Evolutionary conservation across 2,888 invertebrate genomes (phyloP).

Genomic region (Anthrax anthrax): DNA sequence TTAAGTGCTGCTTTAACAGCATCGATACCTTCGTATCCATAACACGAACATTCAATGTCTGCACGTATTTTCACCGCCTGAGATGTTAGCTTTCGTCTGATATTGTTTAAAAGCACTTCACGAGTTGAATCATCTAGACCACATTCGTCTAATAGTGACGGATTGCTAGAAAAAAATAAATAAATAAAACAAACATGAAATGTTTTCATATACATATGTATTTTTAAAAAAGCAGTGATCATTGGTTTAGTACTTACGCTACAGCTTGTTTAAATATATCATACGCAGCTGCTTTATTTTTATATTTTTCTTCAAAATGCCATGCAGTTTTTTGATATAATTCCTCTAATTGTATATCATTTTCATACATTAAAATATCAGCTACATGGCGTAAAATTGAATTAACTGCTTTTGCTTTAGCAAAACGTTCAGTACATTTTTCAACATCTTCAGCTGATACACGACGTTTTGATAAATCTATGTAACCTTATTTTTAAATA

Average conservation of each 20-base stretch:
- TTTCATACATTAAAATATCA: constrained; percentile 80
- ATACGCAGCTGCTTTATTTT: constrained; percentile 89
- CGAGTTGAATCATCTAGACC: constrained; percentile 85
- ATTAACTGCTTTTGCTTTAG: constrained; percentile 96
- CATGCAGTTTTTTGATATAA: constrained; percentile 94
- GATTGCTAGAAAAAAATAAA: constrained; percentile 52
- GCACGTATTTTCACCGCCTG: constrained; percentile 94
- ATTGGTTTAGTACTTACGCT: constrained; percentile 45
- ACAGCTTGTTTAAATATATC: constrained; percentile 99
- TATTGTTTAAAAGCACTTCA: constrained; percentile 83
- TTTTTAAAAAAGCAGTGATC: no score
- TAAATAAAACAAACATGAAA: no score
- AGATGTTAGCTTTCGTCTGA: constrained; percentile 88
- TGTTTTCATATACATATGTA: neutral
- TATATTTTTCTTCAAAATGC: constrained; percentile 95
- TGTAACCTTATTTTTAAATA: constrained; percentile 56
- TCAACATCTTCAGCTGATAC: constrained; percentile 97
- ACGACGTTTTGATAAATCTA: constrained; percentile 96
- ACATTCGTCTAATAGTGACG: constrained; percentile 89
- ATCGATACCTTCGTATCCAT: constrained; percentile 96
- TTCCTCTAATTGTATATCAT: constrained; percentile 85
- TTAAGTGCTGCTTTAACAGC: constrained; percentile 89
- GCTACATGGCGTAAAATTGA: constrained; percentile 96
- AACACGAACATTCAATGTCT: constrained; percentile 87
- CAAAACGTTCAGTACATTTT: constrained; percentile 95